Conservation (phyloP, 2,888 invertebrate genomes). For the Polia nebulosa region DNA sequence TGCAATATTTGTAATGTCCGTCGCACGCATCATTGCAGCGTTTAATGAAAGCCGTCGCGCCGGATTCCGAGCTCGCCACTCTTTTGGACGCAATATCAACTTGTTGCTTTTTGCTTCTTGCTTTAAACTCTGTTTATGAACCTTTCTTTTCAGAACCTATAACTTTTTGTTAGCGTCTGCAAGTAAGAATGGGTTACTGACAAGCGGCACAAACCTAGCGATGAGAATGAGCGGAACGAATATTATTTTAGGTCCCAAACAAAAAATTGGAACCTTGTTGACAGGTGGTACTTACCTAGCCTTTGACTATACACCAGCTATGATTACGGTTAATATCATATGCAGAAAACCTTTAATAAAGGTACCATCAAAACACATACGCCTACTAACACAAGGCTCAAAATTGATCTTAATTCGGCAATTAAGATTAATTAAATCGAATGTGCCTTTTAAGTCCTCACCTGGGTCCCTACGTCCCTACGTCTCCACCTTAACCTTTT, state of each 20-base stretch:
- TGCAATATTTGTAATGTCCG: constrained; percentile 65
- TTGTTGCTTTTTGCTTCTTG: too few relatives aligned
- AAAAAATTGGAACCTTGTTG: too few relatives aligned
- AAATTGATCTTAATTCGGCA: constrained; percentile 2
- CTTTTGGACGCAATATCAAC: constrained; percentile 56
- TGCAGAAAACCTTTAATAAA: too few relatives aligned
- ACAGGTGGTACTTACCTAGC: too few relatives aligned
- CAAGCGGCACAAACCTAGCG: too few relatives aligned
- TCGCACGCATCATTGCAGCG: constrained; percentile 63
- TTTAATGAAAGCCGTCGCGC: constrained; percentile 70
- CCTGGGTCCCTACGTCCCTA: constrained; percentile 6
- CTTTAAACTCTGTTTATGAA: constrained; percentile 5
- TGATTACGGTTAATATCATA: too few relatives aligned
- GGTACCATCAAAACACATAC: background rate
- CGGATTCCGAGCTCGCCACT: constrained; percentile 63
- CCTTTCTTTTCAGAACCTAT: constrained; percentile 30
- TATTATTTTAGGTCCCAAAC: too few relatives aligned
- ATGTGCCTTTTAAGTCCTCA: background rate
- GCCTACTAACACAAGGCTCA: background rate
- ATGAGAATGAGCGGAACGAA: too few relatives aligned
- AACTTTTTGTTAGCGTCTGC: too few relatives aligned
- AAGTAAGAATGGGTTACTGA: too few relatives aligned
- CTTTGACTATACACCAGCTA: too few relatives aligned
- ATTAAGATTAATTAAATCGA: constrained; percentile 2
- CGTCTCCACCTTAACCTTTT: background rate